Percentiles rank a stretch among this genome's conserved stretches.
phyloP scores from a whole-genome alignment of 2,888 invertebrate genomes.

The Epinotia brunnichana region DNA sequence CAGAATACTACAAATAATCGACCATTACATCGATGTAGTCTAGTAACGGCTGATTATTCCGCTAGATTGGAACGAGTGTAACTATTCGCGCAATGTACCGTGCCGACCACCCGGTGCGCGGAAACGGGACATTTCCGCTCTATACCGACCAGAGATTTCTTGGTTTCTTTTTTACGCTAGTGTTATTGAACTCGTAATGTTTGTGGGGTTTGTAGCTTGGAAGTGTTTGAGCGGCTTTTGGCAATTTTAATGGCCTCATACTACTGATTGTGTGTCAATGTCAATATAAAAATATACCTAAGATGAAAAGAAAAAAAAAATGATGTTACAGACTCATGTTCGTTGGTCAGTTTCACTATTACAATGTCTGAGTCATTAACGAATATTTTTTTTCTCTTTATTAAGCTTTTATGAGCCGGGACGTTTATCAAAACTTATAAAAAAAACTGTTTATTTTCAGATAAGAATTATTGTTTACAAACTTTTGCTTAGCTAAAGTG shows the following conservation, averaged over 20 bases:
- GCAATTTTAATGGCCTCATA: neutral
- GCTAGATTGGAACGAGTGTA: conserved; percentile 49
- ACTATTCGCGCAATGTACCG: conserved; percentile 52
- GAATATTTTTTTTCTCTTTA: too few species aligned
- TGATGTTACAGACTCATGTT: too few species aligned
- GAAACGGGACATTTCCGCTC: conserved; percentile 55
- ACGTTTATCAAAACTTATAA: too few species aligned
- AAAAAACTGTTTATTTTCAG: too few species aligned
- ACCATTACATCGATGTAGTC: conserved; percentile 2
- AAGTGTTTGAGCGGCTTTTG: neutral
- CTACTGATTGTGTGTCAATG: too few species aligned
- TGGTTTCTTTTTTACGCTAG: conserved; percentile 28
- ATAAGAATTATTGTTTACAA: too few species aligned
- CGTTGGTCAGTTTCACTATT: too few species aligned
- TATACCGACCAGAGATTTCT: conserved; percentile 43
- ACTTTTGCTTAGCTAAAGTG: too few species aligned
- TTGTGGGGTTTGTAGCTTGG: neutral
- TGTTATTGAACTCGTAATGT: conserved; percentile 31
- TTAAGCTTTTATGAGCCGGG: too few species aligned
- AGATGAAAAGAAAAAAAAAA: too few species aligned
- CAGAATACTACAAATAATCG: neutral
- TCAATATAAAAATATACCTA: too few species aligned
- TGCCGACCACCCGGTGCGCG: conserved; percentile 51
- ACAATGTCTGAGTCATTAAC: too few species aligned
- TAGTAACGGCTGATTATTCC: conserved; percentile 46